These are phyloP conservation scores for Clamator glandarius DNA, from an alignment of 2,797 vertebrate species.

Conservation along the genomic window DNA sequence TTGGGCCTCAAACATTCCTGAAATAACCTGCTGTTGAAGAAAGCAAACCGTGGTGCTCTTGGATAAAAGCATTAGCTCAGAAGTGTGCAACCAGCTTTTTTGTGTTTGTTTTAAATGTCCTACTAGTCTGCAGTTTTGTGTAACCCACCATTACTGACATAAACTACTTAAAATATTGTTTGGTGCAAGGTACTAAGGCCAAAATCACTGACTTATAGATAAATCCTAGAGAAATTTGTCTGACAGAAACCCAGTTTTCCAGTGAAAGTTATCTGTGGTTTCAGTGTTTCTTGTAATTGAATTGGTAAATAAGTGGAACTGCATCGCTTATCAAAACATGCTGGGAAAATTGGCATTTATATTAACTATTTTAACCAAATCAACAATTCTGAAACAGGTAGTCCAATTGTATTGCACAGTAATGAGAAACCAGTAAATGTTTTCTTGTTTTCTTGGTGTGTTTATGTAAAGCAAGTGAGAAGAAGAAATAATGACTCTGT, in stretches of 20 bases:
- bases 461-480: not conserved
- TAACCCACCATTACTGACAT: not conserved
- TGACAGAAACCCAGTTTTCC: not conserved
- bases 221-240: not conserved
- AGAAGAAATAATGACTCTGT: not conserved
- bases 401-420: not conserved
- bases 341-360: not conserved
- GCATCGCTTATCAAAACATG: accelerated
- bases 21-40: not conserved
- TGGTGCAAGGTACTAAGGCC: not conserved
- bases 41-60: not conserved
- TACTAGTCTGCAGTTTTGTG: not conserved
- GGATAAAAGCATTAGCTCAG: not conserved
- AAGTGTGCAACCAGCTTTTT: not conserved
- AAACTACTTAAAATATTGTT: not conserved
- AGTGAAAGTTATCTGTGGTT: not conserved
- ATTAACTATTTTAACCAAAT: not conserved
- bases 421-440: not conserved
- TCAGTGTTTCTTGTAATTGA: not conserved
- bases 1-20: constrained; percentile 75
- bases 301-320: not conserved
- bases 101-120: not conserved
- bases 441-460: not conserved
- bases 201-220: not conserved
- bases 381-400: not conserved